Conservation (phyloP, 2,888 invertebrate genomes). For the Petrolisthes cinctipes region DNA sequence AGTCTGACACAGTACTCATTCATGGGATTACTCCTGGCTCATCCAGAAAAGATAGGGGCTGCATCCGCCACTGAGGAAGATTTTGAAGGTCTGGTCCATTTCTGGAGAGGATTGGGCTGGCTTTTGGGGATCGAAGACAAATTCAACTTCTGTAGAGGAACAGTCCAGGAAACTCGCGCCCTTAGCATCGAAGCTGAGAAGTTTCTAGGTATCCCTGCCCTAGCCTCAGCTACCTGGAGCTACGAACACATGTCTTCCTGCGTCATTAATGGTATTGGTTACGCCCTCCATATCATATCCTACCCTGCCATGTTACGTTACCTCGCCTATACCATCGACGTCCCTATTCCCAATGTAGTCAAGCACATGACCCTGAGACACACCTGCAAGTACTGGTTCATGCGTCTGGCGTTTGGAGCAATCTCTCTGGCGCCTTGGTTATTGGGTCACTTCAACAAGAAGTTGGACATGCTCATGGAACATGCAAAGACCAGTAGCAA, state of each 20-base stretch:
- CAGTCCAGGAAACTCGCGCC: slow-evolving; percentile 67
- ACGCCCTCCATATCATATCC: slow-evolving; percentile 20
- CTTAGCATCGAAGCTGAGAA: slow-evolving; percentile 48
- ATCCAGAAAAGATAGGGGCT: slow-evolving; percentile 77
- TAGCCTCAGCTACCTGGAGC: slow-evolving; percentile 29
- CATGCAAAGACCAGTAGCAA: not conserved
- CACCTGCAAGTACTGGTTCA: slow-evolving; percentile 22
- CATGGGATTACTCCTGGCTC: slow-evolving; percentile 71
- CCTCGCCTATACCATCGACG: slow-evolving; percentile 24
- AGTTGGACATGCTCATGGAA: slow-evolving; percentile 7
- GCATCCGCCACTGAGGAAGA: slow-evolving; percentile 75
- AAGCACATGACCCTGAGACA: not conserved
- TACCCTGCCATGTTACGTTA: slow-evolving; percentile 39
- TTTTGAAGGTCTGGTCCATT: slow-evolving; percentile 82
- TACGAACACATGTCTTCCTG: slow-evolving; percentile 50
- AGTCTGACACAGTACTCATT: slow-evolving; percentile 73
- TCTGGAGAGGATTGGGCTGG: slow-evolving; percentile 86
- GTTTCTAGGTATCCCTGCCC: slow-evolving; percentile 32
- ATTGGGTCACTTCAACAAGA: not conserved
- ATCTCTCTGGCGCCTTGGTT: not conserved
- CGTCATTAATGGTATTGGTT: slow-evolving; percentile 38
- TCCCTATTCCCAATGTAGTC: not conserved
- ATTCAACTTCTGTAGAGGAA: slow-evolving; percentile 73
- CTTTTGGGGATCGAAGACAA: slow-evolving; percentile 86
- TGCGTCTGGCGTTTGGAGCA: slow-evolving; percentile 11